phyloP scores from a whole-genome alignment of 2,888 invertebrate species.

The Amiota mariae region DNA sequence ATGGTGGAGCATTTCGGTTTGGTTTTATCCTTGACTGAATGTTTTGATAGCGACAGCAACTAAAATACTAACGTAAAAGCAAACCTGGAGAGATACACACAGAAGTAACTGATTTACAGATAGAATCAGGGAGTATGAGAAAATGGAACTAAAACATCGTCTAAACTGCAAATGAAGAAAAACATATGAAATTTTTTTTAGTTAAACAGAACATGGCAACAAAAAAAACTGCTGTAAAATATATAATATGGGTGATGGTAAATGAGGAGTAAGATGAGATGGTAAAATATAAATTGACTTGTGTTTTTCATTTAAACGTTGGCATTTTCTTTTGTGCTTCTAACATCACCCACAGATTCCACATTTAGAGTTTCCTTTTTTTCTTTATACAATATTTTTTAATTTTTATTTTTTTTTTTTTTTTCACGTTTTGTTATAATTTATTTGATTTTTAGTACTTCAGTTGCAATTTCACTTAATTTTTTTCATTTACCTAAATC shows the following conservation, averaged over 20 bases:
- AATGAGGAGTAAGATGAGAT: constrained; percentile 30
- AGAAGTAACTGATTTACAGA: not conserved
- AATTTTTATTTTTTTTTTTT: not conserved
- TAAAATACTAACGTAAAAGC: not conserved
- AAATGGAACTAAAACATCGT: constrained; percentile 30
- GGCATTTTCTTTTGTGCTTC: constrained; percentile 45
- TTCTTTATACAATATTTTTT: constrained; percentile 7
- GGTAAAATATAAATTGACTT: constrained; percentile 59
- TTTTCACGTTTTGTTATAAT: constrained; percentile 13
- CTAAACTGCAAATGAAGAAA: constrained; percentile 43
- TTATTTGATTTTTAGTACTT: not conserved
- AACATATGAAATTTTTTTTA: constrained; percentile 49
- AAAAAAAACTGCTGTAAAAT: too few relatives aligned
- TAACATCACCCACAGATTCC: constrained; percentile 14
- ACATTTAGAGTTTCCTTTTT: constrained; percentile 11
- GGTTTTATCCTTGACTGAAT: constrained; percentile 15
- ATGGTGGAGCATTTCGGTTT: not conserved
- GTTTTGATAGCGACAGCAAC: not conserved
- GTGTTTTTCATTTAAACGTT: constrained; percentile 47
- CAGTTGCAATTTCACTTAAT: constrained; percentile 25
- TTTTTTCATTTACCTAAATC: constrained; percentile 52
- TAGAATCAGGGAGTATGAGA: not conserved
- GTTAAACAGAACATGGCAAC: constrained; percentile 30
- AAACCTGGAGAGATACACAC: not conserved
- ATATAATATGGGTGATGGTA: too few relatives aligned